Percentiles rank a stretch among this genome's conserved stretches.
These are phyloP conservation scores for Hydrozoanthus tunicans DNA, from an alignment of 64 coral and sea anemone species.

Conservation along the genomic window DNA sequence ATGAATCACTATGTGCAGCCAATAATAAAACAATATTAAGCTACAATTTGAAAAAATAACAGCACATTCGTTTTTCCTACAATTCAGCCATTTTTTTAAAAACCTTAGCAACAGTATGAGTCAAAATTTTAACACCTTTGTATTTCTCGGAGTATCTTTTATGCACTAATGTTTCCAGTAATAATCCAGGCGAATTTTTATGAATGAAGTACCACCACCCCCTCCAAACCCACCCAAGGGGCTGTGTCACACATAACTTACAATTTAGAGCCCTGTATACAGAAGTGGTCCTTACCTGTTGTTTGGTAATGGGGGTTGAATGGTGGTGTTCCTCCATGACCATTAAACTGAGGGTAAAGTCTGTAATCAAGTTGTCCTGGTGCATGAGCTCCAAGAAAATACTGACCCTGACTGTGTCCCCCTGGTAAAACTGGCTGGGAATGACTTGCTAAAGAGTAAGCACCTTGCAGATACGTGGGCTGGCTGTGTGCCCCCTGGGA, in stretches of 20 bases:
- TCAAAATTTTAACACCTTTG: too few relatives aligned
- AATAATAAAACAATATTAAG: too few relatives aligned
- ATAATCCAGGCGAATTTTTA: too few relatives aligned
- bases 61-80: too few relatives aligned
- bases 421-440: background rate
- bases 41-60: too few relatives aligned
- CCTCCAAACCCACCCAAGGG: background rate
- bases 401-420: background rate
- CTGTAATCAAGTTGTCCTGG: background rate
- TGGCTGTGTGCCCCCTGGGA: background rate
- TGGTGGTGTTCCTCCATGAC: slow-evolving; percentile 18
- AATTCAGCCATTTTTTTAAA: too few relatives aligned
- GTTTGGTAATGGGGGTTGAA: slow-evolving; percentile 29
- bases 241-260: background rate
- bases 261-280: background rate
- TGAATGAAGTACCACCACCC: too few relatives aligned
- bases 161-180: too few relatives aligned
- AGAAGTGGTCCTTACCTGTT: background rate
- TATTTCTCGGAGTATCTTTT: too few relatives aligned
- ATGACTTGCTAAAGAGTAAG: background rate
- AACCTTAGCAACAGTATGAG: too few relatives aligned
- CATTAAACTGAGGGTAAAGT: slow-evolving; percentile 22
- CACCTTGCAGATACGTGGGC: background rate
- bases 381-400: background rate
- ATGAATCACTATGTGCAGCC: too few relatives aligned